Evolutionary conservation across 2,797 vertebrate genomes (phyloP), one percentile per base, ranked within the genome.

Genomic region (Rhabdomys pumilio): DNA sequence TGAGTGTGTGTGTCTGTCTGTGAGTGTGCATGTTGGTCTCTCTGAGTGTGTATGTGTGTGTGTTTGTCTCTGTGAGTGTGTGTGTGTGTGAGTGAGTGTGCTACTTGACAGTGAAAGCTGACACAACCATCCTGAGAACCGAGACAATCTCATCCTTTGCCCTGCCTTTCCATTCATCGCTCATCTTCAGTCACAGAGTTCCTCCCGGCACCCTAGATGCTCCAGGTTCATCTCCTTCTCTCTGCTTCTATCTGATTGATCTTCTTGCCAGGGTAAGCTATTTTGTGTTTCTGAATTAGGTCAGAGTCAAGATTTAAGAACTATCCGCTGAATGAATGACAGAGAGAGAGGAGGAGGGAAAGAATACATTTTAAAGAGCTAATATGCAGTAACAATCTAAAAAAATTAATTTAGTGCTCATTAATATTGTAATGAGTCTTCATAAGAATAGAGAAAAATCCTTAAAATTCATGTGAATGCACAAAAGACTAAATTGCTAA

Each of bases 121-220:
- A 89, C 53, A 83, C 4, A 63, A 29, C 3, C 73, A 8, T 19
- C 50, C 50, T 41, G 63, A 85, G 59, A 89, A 65, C 0, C 1
- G 15, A 65, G 53, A 41, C 44, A 69, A 22, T 17, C 20, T 1
- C 0, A 26, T 19, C 53, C 6, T 84, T 38, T 6, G 10, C 41
- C 29, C 47, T 1, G 0, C 44, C 10, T 38, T 47, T 61, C 26
- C 1, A 0, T 22, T 38, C 8, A 61, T 2, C 6, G 26, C 55
- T 12, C 44, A n/a, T 17, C 11, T 65, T 38, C 12, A 0, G 3
- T 75, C 12, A 4, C 24, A 53, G 44, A 69, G 73, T 20, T 9
- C 59, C 47, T 57, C 24, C n/a, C 11, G 5, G 11, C 55, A 8
- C 22, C 79, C 79, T 57, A 44, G 3, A 17, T 15, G 55, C 24